These are phyloP conservation scores for Globodera ellingtonae DNA, from an alignment of 1,140 invertebrate genomes.

Conservation along the genomic window DNA sequence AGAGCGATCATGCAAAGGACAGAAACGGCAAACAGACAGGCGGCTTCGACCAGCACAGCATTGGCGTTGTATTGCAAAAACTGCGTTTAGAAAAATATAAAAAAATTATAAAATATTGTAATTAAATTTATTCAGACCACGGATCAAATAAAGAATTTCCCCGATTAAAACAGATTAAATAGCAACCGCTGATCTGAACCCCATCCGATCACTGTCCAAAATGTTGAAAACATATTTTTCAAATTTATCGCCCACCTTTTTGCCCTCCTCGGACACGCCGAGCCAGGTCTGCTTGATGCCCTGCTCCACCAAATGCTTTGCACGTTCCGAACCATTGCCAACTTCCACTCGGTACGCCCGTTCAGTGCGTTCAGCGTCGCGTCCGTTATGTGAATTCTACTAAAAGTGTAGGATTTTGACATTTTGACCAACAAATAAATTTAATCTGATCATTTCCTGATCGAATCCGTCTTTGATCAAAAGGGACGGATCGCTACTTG, in stretches of 20 bases:
- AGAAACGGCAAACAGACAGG: slow-evolving; percentile 47
- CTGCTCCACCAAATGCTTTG: slow-evolving; percentile 81
- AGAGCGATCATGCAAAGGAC: slow-evolving; percentile 41
- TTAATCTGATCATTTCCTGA: background rate
- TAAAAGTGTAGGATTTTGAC: slow-evolving; percentile 64
- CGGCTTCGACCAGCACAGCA: slow-evolving; percentile 46
- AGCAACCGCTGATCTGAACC: background rate
- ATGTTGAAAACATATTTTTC: background rate
- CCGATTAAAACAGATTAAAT: too few relatives aligned
- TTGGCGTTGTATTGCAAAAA: slow-evolving; percentile 57
- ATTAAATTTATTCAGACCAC: background rate
- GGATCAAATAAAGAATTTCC: too few relatives aligned
- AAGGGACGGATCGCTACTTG: background rate
- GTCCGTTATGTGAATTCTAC: slow-evolving; percentile 86
- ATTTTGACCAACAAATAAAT: slow-evolving; percentile 10
- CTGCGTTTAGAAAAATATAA: slow-evolving; percentile 24
- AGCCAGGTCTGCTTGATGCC: slow-evolving; percentile 82
- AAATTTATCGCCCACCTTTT: slow-evolving; percentile 22
- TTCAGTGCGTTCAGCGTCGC: slow-evolving; percentile 72
- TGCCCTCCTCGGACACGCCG: slow-evolving; percentile 73
- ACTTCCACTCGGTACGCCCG: slow-evolving; percentile 75
- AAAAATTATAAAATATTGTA: background rate
- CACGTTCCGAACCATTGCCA: slow-evolving; percentile 79
- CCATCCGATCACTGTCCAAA: background rate
- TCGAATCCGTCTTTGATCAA: too few relatives aligned